Percentiles rank a stretch among this genome's conserved stretches.
Evolutionary conservation across 2,113 vertebrate species (phyloP).

Genomic region (Acrocephalus arundinaceus): DNA sequence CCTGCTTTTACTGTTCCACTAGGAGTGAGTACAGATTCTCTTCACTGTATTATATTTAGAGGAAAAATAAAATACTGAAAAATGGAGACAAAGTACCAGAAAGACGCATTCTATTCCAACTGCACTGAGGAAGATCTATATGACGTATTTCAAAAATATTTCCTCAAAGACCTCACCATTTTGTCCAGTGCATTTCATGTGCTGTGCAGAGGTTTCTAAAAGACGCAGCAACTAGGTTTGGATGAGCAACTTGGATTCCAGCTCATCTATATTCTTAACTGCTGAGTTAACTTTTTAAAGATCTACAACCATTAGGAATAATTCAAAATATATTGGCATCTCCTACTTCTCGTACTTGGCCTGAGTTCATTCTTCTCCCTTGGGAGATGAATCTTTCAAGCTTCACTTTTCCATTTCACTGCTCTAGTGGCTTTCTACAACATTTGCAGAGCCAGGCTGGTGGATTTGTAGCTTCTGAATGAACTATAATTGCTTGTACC

Average conservation of each 20-base stretch:
- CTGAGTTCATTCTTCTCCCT: not conserved
- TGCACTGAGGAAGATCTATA: not conserved
- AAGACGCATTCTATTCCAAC: not conserved
- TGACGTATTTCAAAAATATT: not conserved
- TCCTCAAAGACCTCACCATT: not conserved
- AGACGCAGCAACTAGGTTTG: not conserved
- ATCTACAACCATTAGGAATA: not conserved
- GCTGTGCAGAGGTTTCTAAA: not conserved
- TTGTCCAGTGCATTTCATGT: not conserved
- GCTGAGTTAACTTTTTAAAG: not conserved
- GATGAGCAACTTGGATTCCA: not conserved
- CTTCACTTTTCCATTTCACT: constrained; percentile 25
- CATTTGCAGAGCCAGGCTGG: not conserved
- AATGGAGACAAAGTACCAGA: not conserved
- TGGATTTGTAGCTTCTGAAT: constrained; percentile 35
- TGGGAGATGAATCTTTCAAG: not conserved
- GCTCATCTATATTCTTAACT: not conserved
- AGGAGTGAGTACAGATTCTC: not conserved
- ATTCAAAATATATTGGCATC: constrained; percentile 16
- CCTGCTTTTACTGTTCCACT: not conserved
- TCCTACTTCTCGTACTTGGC: not conserved
- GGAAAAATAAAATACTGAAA: not conserved
- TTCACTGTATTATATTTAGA: not conserved
- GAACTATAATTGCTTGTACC: not conserved
- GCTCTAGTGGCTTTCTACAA: constrained; percentile 15